Percentiles rank a stretch among this genome's conserved stretches.
Evolutionary conservation across 2,888 invertebrate genomes (phyloP).

Genomic region (Polydrusus tereticollis): DNA sequence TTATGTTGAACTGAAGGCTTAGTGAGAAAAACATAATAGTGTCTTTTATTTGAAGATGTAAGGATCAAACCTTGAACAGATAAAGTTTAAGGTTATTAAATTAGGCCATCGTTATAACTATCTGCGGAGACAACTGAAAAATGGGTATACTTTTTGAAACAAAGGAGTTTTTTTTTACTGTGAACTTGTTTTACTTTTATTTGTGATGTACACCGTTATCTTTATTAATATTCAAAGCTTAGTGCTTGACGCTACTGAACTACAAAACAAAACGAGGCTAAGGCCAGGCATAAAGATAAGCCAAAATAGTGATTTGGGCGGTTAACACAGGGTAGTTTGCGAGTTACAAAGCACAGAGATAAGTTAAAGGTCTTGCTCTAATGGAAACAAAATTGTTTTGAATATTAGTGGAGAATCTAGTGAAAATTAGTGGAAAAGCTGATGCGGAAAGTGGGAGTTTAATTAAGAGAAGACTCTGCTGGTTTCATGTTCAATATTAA

Average conservation of each 20-base stretch:
- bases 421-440: slow-evolving; percentile 39
- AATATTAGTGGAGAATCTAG: slow-evolving; percentile 37
- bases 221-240: neutral
- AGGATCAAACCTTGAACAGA: too few species aligned
- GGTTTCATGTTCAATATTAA: too few species aligned
- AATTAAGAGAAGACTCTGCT: neutral
- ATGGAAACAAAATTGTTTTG: slow-evolving; percentile 46
- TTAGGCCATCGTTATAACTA: too few species aligned
- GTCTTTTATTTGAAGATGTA: too few species aligned
- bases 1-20: too few species aligned
- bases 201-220: too few species aligned
- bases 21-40: too few species aligned
- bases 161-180: too few species aligned
- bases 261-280: slow-evolving; percentile 16
- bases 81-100: too few species aligned
- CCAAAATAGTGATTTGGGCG: slow-evolving; percentile 39
- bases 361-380: slow-evolving; percentile 36
- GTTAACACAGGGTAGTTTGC: slow-evolving; percentile 40
- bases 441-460: slow-evolving; percentile 25
- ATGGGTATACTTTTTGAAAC: too few species aligned
- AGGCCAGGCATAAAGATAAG: slow-evolving; percentile 41
- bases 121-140: too few species aligned
- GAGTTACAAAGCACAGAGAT: slow-evolving; percentile 40
- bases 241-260: slow-evolving; percentile 11
- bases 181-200: too few species aligned